Base-by-base conservation (phyloP, 2,888 invertebrate species). In the Papilio demoleus region DNA sequence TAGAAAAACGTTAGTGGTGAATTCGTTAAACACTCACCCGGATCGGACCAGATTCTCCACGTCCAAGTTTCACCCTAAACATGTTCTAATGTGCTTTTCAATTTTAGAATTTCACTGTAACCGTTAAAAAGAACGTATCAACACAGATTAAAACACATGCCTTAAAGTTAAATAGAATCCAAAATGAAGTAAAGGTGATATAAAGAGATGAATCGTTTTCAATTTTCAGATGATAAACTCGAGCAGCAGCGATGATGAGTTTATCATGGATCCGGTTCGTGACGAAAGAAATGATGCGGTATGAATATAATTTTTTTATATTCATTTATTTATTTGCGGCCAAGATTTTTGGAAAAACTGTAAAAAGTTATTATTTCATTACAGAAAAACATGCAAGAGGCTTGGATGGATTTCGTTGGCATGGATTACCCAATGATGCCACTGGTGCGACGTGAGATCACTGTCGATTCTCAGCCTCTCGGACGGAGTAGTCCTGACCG, bases 221-320 rank as follows among this genome's bases (percentile, higher is more conserved):
- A 12, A 5, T 63, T 74, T 80, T 12, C 79, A 83, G 82, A 63
- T 76, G n/a, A 76, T 74, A 47, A 82, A 83, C 34, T 77, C 76
- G 3, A 81, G 81, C 67, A 82, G 82, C 72, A 81, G 81, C 61
- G 84, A 84, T 70, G 85, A 81, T 2, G 81, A 82, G 12, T 71
- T 71, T 0, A 53, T 72, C 24, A 73, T 73, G 1, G 74, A 73
- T 56, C 71, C 71, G 19, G 77, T 77, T 65, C 76, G 76, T 4
- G 68, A 64, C 11, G 76, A 73, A 58, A 76, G 65, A 24, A 60
- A 68, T 68, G 40, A 68, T 64, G 36, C 17, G n/a, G 67, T 67
- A 58, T 24, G 56, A 56, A 14, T 50, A 14, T 14, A 11, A 1
- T 47, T 47, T 47, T 64, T 24, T 59, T 17, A 14, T n/a, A 40